These are phyloP conservation scores for Drosophila ochracea DNA, from an alignment of 2,888 invertebrate species.

Conservation along the genomic window DNA sequence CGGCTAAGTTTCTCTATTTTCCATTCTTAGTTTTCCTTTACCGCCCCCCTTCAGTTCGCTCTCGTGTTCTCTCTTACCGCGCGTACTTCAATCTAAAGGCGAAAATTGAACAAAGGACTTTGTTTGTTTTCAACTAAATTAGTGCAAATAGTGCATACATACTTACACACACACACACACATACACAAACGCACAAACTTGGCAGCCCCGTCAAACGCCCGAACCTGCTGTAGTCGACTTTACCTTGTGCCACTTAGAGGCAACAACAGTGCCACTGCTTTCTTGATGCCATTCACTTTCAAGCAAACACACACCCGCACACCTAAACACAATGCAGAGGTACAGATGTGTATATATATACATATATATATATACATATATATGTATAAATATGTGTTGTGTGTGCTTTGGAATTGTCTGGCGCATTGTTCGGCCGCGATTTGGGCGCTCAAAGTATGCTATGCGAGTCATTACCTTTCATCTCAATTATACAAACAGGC, in stretches of 20 bases:
- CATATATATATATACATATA: constrained; percentile 5
- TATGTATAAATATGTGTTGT: constrained; percentile 22
- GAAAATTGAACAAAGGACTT: constrained; percentile 81
- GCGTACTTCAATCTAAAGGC: constrained; percentile 67
- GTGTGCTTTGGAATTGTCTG: constrained; percentile 65
- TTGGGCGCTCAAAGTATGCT: constrained; percentile 75
- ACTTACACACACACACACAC: constrained; percentile 33
- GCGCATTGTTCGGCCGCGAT: constrained; percentile 74
- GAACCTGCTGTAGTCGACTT: constrained; percentile 54
- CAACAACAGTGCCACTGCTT: constrained; percentile 57
- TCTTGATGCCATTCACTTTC: constrained; percentile 67
- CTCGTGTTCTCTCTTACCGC: constrained; percentile 11
- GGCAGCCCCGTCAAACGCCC: constrained; percentile 37
- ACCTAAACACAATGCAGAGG: constrained; percentile 22
- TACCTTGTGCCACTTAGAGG: constrained; percentile 79
- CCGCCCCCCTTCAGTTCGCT: not conserved
- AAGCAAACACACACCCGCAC: constrained; percentile 21
- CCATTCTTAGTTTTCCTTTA: constrained; percentile 18
- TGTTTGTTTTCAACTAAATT: constrained; percentile 82
- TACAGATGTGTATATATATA: constrained; percentile 5
- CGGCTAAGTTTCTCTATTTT: constrained; percentile 57
- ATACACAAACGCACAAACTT: constrained; percentile 32
- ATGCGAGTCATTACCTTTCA: constrained; percentile 80
- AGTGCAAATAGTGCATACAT: constrained; percentile 78
- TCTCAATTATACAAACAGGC: constrained; percentile 73